Evolutionary conservation across 2,888 invertebrate genomes (phyloP).

Genomic region (Emesis russula): DNA sequence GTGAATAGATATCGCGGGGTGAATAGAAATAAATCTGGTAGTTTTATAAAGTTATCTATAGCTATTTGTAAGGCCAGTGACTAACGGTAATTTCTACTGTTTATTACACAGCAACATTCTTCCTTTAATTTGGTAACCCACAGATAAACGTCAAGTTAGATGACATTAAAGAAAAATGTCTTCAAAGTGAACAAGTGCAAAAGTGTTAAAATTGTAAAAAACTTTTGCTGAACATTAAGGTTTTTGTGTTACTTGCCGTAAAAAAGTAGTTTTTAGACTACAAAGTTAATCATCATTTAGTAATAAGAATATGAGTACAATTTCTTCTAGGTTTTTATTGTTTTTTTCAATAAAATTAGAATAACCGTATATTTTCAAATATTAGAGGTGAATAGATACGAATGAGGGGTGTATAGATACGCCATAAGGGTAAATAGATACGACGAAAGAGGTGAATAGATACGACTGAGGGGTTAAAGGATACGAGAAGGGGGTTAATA

Average conservation of each 20-base stretch:
- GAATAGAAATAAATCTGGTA: too few relatives aligned
- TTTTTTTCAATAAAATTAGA: background rate
- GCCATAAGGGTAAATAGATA: conserved; percentile 8
- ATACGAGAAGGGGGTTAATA: background rate
- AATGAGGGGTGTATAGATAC: conserved; percentile 5
- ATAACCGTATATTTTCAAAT: background rate
- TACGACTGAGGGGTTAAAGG: background rate
- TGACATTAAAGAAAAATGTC: too few relatives aligned
- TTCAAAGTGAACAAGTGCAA: too few relatives aligned
- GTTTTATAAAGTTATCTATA: too few relatives aligned
- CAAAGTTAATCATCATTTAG: too few relatives aligned
- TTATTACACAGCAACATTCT: too few relatives aligned
- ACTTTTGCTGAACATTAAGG: too few relatives aligned
- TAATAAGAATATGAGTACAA: background rate
- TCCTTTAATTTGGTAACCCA: too few relatives aligned
- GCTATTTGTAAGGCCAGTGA: too few relatives aligned
- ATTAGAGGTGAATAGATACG: conserved; percentile 12
- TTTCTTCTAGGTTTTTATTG: background rate
- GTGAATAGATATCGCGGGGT: too few relatives aligned
- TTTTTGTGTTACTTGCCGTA: background rate
- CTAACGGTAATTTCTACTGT: too few relatives aligned
- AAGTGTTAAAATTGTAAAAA: background rate
- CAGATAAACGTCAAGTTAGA: too few relatives aligned
- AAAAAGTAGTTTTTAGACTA: background rate
- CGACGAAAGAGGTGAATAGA: background rate